Evolutionary conservation across 2,797 vertebrate genomes (phyloP).

Genomic region (Gobio occitaniae): DNA sequence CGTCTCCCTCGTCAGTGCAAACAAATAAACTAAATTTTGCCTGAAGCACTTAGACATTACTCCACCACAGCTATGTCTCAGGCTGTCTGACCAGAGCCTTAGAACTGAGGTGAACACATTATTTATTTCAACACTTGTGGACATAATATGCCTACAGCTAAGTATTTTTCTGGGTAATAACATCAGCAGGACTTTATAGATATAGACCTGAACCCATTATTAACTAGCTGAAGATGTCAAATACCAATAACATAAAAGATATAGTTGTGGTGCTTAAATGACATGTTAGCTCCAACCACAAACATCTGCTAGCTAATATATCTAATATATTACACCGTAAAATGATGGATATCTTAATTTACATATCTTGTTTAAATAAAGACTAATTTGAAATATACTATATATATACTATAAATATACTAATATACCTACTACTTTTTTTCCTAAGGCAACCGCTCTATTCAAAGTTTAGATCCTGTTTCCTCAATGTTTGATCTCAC

Average conservation of each 20-base stretch:
- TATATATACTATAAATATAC: too few species aligned
- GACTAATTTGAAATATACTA: background rate
- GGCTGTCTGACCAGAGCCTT: slow-evolving; percentile 76
- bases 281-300: background rate
- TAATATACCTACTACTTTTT: background rate
- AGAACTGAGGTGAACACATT: slow-evolving; percentile 70
- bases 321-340: background rate
- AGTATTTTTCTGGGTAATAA: background rate
- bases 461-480: slow-evolving; percentile 4
- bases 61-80: slow-evolving; percentile 79
- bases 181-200: background rate
- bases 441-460: background rate
- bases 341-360: background rate
- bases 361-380: background rate
- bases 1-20: slow-evolving; percentile 75
- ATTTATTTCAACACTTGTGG: slow-evolving; percentile 59
- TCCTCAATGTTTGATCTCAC: background rate
- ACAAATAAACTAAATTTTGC: slow-evolving; percentile 81
- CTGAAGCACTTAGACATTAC: slow-evolving; percentile 69
- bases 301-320: background rate
- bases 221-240: background rate
- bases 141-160: slow-evolving; percentile 59
- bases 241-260: background rate
- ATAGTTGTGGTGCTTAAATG: background rate
- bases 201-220: background rate